Evolutionary conservation across 2,113 vertebrate species (phyloP).

Genomic region (Cinclus cinclus): DNA sequence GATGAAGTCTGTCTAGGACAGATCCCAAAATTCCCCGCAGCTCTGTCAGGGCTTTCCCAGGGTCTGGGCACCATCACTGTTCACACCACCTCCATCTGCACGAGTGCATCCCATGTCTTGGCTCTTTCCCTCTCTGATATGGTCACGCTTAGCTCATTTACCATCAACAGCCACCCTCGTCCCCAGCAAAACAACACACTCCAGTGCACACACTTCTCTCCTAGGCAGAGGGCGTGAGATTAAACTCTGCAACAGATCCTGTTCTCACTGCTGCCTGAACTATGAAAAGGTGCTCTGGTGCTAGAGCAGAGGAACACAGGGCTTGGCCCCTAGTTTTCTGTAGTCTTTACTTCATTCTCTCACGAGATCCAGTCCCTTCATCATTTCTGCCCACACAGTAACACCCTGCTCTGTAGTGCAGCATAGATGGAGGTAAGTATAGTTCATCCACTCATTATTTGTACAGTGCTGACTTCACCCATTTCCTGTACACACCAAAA

Average conservation of each 20-base stretch:
- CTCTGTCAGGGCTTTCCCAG: background rate
- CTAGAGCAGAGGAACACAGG: background rate
- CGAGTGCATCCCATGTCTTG: background rate
- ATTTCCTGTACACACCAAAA: background rate
- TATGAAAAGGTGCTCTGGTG: background rate
- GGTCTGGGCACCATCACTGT: background rate
- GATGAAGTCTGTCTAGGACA: background rate
- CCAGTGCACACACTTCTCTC: constrained; percentile 9
- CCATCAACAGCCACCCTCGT: background rate
- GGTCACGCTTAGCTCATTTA: background rate
- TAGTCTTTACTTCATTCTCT: background rate
- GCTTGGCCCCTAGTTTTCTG: background rate
- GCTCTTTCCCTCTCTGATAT: background rate
- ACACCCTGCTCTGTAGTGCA: background rate
- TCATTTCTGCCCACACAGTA: background rate
- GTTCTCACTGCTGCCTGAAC: background rate
- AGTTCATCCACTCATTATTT: background rate
- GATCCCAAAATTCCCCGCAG: background rate
- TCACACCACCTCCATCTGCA: background rate
- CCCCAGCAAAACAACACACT: constrained; percentile 9
- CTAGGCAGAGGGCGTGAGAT: background rate
- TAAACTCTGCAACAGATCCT: background rate
- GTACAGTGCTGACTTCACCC: background rate
- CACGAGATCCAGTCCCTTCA: background rate
- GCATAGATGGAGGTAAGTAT: background rate